Evolutionary conservation across 1,140 invertebrate genomes (phyloP).

Genomic region (Periplaneta americana): DNA sequence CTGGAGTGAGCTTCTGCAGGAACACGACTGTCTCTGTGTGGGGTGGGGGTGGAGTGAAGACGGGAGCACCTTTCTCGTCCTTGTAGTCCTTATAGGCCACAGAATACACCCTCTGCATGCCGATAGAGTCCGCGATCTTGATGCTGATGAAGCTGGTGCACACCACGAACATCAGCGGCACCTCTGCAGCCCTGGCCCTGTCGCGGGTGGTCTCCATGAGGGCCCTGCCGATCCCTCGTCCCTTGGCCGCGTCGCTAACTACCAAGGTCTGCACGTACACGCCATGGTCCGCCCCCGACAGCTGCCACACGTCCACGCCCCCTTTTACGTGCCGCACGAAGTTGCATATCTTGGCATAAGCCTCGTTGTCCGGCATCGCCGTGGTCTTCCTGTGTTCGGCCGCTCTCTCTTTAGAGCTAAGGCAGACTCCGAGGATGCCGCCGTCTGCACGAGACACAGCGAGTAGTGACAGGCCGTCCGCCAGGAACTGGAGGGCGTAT

Average conservation of each 20-base stretch:
- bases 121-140: neutral
- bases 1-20: neutral
- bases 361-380: neutral
- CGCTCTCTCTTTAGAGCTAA: neutral
- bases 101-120: neutral
- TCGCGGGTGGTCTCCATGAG: neutral
- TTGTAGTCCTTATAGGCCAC: neutral
- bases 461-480: neutral
- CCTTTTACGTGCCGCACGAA: neutral
- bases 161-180: neutral
- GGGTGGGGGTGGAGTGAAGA: neutral
- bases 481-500: neutral
- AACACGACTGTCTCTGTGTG: neutral
- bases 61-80: neutral
- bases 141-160: neutral
- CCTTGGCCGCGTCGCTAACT: too few relatives aligned
- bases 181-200: neutral
- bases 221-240: neutral
- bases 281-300: neutral
- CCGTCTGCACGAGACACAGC: neutral
- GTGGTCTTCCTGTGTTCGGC: neutral
- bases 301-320: neutral
- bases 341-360: neutral
- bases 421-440: neutral
- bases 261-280: neutral